phyloP scores from a whole-genome alignment of 2,888 invertebrate species.

The Allophyes oxyacanthae region DNA sequence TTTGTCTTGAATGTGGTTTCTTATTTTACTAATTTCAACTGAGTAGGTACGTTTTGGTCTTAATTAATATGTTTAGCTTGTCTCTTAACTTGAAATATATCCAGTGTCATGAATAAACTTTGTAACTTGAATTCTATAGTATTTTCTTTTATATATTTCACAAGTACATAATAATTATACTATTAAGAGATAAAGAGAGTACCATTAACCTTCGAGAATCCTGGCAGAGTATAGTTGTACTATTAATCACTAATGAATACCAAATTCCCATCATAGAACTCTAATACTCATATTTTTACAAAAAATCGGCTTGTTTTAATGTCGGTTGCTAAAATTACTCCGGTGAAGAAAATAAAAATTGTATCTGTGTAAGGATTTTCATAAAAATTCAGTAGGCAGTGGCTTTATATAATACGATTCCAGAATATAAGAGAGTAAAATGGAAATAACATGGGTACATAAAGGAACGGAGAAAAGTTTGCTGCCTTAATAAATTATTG shows the following conservation, averaged over 20 bases:
- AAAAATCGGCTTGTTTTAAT: slow-evolving; percentile 36
- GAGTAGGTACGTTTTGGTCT: background rate
- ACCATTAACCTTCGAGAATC: background rate
- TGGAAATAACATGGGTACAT: slow-evolving; percentile 54
- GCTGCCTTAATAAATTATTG: slow-evolving; percentile 50
- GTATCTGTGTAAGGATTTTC: slow-evolving; percentile 28
- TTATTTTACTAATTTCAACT: slow-evolving; percentile 31
- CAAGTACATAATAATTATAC: no score
- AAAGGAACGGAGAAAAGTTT: slow-evolving; percentile 47
- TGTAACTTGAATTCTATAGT: background rate
- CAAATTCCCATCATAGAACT: background rate
- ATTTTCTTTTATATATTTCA: background rate
- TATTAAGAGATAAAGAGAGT: background rate
- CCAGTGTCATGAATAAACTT: background rate
- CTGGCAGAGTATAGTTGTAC: background rate
- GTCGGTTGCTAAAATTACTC: slow-evolving; percentile 41
- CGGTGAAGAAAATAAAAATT: slow-evolving; percentile 41
- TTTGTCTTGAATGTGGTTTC: slow-evolving; percentile 42
- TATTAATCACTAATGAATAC: background rate
- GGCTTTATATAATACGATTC: slow-evolving; percentile 44
- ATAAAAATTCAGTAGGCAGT: slow-evolving; percentile 46
- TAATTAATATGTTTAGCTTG: background rate
- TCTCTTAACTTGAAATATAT: no score
- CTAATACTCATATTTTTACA: background rate
- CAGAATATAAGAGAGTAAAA: slow-evolving; percentile 50